These are phyloP conservation scores for Brevimyrus niger DNA, from an alignment of 2,113 vertebrate species.

Conservation along the genomic window DNA sequence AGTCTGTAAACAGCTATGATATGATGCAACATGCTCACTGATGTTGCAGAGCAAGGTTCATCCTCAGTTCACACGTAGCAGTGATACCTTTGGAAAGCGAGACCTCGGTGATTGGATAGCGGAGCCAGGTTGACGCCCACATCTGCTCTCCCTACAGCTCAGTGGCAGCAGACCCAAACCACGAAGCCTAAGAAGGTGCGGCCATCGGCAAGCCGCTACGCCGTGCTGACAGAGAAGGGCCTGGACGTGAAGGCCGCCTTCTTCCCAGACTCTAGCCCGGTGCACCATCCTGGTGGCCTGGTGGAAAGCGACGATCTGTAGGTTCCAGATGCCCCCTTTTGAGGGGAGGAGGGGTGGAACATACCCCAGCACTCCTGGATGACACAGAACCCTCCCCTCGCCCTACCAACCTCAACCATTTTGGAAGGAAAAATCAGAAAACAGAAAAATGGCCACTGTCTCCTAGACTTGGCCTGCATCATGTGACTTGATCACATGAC, in stretches of 20 bases:
- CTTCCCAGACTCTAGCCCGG: conserved; percentile 84
- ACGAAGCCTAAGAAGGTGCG: conserved; percentile 90
- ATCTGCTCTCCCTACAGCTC: conserved; percentile 57
- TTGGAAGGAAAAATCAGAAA: neutral
- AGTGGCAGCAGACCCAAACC: conserved; percentile 88
- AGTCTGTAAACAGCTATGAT: neutral
- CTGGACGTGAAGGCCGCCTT: conserved; percentile 96
- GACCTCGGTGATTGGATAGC: neutral
- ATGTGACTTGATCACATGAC: neutral
- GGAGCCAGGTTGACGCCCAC: neutral
- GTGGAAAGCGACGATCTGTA: conserved; percentile 97
- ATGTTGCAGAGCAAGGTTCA: neutral
- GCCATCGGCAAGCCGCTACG: conserved; percentile 89
- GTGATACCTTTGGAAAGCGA: neutral
- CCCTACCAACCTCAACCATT: neutral
- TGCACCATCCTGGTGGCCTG: conserved; percentile 70
- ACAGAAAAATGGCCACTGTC: neutral
- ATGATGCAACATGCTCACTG: neutral
- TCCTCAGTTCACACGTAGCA: neutral
- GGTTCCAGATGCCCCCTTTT: conserved; percentile 21
- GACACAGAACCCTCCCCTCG: neutral
- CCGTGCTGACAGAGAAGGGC: conserved; percentile 91
- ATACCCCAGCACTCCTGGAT: neutral
- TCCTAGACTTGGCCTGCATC: neutral
- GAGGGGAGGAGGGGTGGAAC: neutral